Percentiles rank a stretch among this genome's conserved stretches.
Evolutionary conservation across 2,797 vertebrate genomes (phyloP).

Genomic region (Cyclopterus lumpus): DNA sequence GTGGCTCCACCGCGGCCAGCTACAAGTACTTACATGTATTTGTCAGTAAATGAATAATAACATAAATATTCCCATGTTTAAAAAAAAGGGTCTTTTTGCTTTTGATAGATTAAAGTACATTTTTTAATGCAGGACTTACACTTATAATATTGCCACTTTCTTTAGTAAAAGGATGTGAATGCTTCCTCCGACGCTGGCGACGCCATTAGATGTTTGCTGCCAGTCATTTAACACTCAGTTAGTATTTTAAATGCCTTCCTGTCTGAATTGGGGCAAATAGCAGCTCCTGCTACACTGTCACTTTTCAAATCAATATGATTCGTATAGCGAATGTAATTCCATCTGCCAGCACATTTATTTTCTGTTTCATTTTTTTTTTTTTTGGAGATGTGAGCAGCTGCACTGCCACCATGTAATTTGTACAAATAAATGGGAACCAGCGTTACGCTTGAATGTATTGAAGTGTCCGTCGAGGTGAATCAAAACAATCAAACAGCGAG

Average conservation of each 20-base stretch:
- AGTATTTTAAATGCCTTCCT: constrained; percentile 8
- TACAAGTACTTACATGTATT: not conserved
- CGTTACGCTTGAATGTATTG: constrained; percentile 17
- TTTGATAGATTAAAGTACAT: not conserved
- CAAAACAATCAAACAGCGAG: not conserved
- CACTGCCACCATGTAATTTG: constrained; percentile 1
- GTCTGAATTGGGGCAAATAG: constrained; percentile 3
- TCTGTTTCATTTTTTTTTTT: not conserved
- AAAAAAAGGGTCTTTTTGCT: not conserved
- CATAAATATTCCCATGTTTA: not conserved
- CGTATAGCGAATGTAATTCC: not conserved
- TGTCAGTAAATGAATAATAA: not conserved
- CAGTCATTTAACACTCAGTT: not conserved
- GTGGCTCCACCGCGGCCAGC: not conserved
- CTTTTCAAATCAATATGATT: constrained; percentile 27
- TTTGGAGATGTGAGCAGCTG: constrained; percentile 9
- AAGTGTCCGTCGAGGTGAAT: constrained; percentile 20
- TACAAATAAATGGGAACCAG: constrained; percentile 5
- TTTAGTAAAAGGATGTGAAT: not conserved
- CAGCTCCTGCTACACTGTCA: not conserved
- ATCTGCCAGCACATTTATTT: constrained; percentile 28
- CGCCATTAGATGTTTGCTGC: not conserved
- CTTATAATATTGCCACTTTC: not conserved
- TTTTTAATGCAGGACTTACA: not conserved
- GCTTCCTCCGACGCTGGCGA: not conserved